Conservation (phyloP, 2,888 invertebrate species). For the Loripinus fragilis region DNA sequence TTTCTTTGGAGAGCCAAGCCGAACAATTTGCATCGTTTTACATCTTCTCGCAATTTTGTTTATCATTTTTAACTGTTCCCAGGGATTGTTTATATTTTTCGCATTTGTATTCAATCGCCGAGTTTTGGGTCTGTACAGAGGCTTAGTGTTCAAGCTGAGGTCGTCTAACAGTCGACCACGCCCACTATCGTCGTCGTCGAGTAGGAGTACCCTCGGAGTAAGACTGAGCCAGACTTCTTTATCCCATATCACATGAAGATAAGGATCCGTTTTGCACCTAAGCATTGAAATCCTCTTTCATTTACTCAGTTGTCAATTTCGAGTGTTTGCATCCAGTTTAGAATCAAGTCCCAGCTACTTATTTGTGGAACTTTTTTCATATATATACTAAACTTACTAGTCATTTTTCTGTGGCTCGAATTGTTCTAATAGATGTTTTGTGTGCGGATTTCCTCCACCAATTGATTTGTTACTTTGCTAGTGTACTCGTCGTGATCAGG, state of each 20-base stretch:
- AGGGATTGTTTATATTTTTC: slow-evolving; percentile 77
- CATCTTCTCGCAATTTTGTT: slow-evolving; percentile 73
- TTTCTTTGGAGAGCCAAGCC: slow-evolving; percentile 58
- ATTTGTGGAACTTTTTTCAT: no score
- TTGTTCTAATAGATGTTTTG: no score
- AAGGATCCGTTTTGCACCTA: no score
- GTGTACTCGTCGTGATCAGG: no score
- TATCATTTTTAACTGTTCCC: slow-evolving; percentile 76
- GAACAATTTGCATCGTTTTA: slow-evolving; percentile 66
- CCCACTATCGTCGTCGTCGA: slow-evolving; percentile 40
- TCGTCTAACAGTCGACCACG: slow-evolving; percentile 8
- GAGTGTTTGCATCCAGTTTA: no score
- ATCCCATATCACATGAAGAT: slow-evolving; percentile 27
- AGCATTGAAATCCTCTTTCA: no score
- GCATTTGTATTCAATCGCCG: slow-evolving; percentile 76
- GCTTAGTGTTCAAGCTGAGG: slow-evolving; percentile 38
- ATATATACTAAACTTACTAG: no score
- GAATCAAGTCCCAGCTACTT: no score
- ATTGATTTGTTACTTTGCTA: no score
- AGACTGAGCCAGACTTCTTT: slow-evolving; percentile 37
- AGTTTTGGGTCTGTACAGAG: slow-evolving; percentile 66
- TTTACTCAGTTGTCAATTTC: no score
- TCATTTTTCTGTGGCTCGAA: no score
- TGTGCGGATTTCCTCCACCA: no score
- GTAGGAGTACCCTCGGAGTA: slow-evolving; percentile 36